These are phyloP conservation scores for Penaeus chinensis DNA, from an alignment of 1,140 invertebrate genomes.

Conservation along the genomic window DNA sequence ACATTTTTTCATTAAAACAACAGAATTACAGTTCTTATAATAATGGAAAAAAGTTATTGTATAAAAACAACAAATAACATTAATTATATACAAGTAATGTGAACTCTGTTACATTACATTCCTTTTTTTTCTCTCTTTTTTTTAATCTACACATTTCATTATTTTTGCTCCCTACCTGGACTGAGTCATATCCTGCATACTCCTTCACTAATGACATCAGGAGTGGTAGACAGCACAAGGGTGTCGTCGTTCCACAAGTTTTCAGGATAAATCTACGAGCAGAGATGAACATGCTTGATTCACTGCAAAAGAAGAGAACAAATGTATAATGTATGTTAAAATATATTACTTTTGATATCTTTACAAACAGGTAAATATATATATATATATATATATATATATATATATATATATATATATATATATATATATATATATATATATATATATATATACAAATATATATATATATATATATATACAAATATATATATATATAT, in stretches of 20 bases:
- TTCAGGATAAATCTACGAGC: slow-evolving; percentile 95
- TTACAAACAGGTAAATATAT: too few species aligned
- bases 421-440: slow-evolving; percentile 81
- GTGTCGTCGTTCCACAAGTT: slow-evolving; percentile 97
- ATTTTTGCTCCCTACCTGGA: slow-evolving; percentile 72
- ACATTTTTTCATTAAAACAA: not conserved
- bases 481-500: too few species aligned
- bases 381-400: too few species aligned
- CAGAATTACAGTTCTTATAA: not conserved
- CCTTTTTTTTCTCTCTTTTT: not conserved
- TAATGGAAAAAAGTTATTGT: not conserved
- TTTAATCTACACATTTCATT: not conserved
- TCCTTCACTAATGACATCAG: slow-evolving; percentile 87
- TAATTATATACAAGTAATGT: not conserved
- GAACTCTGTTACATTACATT: not conserved
- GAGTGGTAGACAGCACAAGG: slow-evolving; percentile 89
- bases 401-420: slow-evolving; percentile 34
- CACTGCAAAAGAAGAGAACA: slow-evolving; percentile 75
- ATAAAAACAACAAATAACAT: not conserved
- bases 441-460: slow-evolving; percentile 88
- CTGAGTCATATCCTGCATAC: slow-evolving; percentile 84
- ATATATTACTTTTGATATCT: not conserved
- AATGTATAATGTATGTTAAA: not conserved
- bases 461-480: too few species aligned
- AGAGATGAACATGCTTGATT: slow-evolving; percentile 98